Evolutionary conservation across 1,140 invertebrate species (phyloP).

Genomic region (Drosophila takahashii): DNA sequence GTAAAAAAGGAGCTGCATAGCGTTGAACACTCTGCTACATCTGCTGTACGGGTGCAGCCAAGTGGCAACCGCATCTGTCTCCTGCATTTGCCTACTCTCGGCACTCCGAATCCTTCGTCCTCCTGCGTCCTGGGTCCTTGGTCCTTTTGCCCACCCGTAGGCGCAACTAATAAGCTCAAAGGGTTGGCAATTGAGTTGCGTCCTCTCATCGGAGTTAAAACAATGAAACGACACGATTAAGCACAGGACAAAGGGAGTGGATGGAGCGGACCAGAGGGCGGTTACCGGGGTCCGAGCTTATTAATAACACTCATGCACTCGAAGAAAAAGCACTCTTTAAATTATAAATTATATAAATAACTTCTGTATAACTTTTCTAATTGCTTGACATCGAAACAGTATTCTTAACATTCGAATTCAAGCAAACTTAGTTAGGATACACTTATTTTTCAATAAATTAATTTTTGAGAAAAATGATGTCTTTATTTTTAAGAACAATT

Average conservation of each 20-base stretch:
- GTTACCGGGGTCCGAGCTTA: slow-evolving; percentile 52
- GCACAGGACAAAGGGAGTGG: slow-evolving; percentile 32
- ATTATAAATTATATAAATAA: too few species aligned
- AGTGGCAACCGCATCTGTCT: slow-evolving; percentile 59
- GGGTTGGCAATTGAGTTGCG: slow-evolving; percentile 46
- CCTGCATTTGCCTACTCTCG: slow-evolving; percentile 1
- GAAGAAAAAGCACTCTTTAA: not conserved
- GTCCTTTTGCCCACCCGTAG: slow-evolving; percentile 34
- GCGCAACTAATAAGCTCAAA: slow-evolving; percentile 57
- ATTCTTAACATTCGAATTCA: too few species aligned
- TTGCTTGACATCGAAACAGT: too few species aligned
- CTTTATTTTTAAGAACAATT: too few species aligned
- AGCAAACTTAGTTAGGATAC: too few species aligned
- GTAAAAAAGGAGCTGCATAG: too few species aligned
- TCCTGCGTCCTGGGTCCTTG: not conserved
- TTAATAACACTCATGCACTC: slow-evolving; percentile 59
- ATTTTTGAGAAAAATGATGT: too few species aligned
- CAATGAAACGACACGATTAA: slow-evolving; percentile 75
- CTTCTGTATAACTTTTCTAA: too few species aligned
- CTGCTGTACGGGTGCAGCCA: slow-evolving; percentile 53
- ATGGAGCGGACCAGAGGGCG: not conserved
- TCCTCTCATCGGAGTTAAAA: slow-evolving; percentile 70
- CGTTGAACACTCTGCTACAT: slow-evolving; percentile 11
- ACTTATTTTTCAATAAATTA: too few species aligned
- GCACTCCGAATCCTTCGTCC: not conserved